Conservation (phyloP, 2,797 vertebrate species). For the Cuculus canorus region DNA sequence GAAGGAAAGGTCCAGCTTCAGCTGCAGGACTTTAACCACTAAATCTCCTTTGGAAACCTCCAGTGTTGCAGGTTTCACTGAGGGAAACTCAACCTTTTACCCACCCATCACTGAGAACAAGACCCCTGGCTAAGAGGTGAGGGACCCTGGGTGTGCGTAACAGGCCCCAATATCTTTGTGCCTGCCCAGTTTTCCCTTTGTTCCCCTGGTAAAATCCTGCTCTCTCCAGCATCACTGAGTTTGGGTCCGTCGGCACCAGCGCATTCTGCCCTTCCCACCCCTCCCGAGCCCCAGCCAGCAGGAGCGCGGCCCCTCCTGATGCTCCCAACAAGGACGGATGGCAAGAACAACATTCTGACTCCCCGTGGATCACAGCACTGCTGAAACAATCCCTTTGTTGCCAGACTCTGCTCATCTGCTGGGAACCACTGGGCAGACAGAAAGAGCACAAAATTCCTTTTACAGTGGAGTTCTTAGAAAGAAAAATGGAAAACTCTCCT, state of each 20-base stretch:
- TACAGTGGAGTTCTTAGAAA: not conserved
- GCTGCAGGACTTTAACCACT: not conserved
- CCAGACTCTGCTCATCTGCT: not conserved
- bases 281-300: not conserved
- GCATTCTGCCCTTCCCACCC: not conserved
- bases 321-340: not conserved
- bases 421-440: not conserved
- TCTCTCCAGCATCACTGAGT: not conserved
- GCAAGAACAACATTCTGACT: not conserved
- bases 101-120: not conserved
- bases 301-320: not conserved
- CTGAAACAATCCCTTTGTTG: not conserved
- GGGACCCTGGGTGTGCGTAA: not conserved
- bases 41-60: not conserved
- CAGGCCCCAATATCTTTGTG: fast-evolving
- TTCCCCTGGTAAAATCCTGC: not conserved
- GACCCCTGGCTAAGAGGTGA: not conserved
- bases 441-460: not conserved
- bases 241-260: not conserved
- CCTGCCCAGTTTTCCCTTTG: not conserved
- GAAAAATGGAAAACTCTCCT: not conserved
- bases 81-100: not conserved
- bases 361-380: not conserved
- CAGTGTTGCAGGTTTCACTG: not conserved
- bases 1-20: not conserved